These are phyloP conservation scores for Stenolophus ochropezus DNA, from an alignment of 2,888 invertebrate species.

Conservation along the genomic window DNA sequence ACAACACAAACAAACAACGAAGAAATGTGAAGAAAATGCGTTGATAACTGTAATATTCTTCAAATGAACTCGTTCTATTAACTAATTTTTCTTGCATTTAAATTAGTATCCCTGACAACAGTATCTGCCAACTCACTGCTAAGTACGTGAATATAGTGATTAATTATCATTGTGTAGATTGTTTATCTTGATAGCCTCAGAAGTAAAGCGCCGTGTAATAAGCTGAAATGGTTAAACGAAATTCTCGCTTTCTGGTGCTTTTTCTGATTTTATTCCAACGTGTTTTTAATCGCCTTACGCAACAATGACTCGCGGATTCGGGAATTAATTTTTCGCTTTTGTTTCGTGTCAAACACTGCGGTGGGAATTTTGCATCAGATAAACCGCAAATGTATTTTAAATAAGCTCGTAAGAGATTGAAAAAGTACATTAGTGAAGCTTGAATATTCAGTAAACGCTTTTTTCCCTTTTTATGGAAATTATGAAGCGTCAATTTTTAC, in stretches of 20 bases:
- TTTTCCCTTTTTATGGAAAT: too few species aligned
- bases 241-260: background rate
- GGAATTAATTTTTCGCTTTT: constrained; percentile 33
- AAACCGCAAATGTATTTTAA: constrained; percentile 29
- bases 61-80: too few species aligned
- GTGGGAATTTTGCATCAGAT: constrained; percentile 24
- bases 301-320: constrained; percentile 25
- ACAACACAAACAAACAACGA: too few species aligned
- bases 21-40: too few species aligned
- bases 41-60: too few species aligned
- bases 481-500: too few species aligned
- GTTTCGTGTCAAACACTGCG: constrained; percentile 21
- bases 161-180: constrained; percentile 33
- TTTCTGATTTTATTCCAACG: background rate
- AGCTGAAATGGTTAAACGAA: background rate
- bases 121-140: constrained; percentile 26
- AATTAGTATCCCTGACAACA: constrained; percentile 18
- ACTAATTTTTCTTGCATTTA: background rate
- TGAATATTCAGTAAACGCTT: constrained; percentile 30
- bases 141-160: constrained; percentile 43
- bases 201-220: background rate
- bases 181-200: constrained; percentile 20
- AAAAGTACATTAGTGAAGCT: constrained; percentile 29
- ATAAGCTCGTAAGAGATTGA: background rate
- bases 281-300: constrained; percentile 14